Base-by-base conservation (phyloP, 2,113 vertebrate species). In the Malaclemys terrapin region DNA sequence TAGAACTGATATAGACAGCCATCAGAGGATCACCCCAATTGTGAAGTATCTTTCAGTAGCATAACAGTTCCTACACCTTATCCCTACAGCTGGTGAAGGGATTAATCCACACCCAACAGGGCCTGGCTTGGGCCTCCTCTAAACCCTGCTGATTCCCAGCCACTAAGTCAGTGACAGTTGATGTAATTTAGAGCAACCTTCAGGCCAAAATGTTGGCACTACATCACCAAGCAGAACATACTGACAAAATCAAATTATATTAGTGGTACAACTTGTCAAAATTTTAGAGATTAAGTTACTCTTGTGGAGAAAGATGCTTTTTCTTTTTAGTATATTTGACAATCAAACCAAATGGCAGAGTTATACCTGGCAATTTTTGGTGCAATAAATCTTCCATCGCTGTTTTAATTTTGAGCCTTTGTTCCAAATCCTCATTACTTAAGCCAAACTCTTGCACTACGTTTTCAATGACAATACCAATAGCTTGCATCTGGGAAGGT, bases 301-400 rank as follows among this genome's bases (percentile, higher is more conserved):
- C 50, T 47, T 49, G 83, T 49, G 87, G 85, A 27, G 11, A 42
- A 78, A 27, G 25, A 84, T 11, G 16, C 45, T 16, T 11, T 35
- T 50, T 50, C n/a, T 54, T n/a, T 54, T 20, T 24, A 22, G 19
- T 81, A 45, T 38, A 85, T 82, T 83, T 89, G 94, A 25, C n/a
- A 90, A 45, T 78, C 87, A 96, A 89, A 93, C 53, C 24, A 88
- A 94, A 94, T 42, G 83, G 81, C 35, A 94, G 97, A 91, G 57
- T 47, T 96, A 97, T 98, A 99, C 99, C 99, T 98, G 99, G 98
- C 94, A 99, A 97, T 97, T 98, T 98, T 91, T 98, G 97, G 82
- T 86, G 97, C 59, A 99, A 98, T 78, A 99, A 90, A 45, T 95
- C 98, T 98, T 99, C 99, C 99, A 99, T 99, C 84, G 93, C 59